phyloP scores from a whole-genome alignment of 2,797 vertebrate species.

The Myripristis murdjan region DNA sequence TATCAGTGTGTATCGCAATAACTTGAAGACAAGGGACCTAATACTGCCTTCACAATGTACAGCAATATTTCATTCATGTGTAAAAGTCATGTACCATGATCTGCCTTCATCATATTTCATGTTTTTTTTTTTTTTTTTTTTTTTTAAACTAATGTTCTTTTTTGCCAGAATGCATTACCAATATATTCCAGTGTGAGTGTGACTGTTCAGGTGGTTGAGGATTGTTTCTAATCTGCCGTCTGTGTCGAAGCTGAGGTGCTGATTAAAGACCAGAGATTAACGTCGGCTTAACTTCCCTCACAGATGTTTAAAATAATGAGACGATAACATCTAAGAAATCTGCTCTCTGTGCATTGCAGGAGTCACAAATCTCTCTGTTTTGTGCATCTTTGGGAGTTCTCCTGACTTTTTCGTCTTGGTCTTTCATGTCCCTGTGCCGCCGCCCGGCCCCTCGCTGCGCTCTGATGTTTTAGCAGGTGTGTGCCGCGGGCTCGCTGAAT shows the following conservation, averaged over 20 bases:
- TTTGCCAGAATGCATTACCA: background rate
- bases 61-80: slow-evolving; percentile 12
- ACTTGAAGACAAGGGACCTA: slow-evolving; percentile 41
- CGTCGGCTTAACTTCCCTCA: background rate
- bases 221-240: slow-evolving; percentile 10
- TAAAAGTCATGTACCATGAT: slow-evolving; percentile 14
- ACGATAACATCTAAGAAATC: background rate
- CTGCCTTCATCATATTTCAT: slow-evolving; percentile 48
- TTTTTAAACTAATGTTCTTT: slow-evolving; percentile 22
- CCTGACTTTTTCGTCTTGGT: too few relatives aligned
- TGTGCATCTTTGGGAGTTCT: background rate
- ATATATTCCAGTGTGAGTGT: background rate
- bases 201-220: background rate
- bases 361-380: background rate
- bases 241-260: slow-evolving; percentile 1
- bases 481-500: slow-evolving; percentile 11
- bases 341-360: background rate
- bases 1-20: slow-evolving; percentile 12
- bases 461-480: slow-evolving; percentile 74
- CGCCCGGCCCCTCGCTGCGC: too few relatives aligned
- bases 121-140: slow-evolving; percentile 17
- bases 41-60: slow-evolving; percentile 50
- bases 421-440: too few relatives aligned
- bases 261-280: too few relatives aligned
- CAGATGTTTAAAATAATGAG: background rate